These are phyloP conservation scores for Melinaea menophilus DNA, from an alignment of 2,888 invertebrate species.

Conservation along the genomic window DNA sequence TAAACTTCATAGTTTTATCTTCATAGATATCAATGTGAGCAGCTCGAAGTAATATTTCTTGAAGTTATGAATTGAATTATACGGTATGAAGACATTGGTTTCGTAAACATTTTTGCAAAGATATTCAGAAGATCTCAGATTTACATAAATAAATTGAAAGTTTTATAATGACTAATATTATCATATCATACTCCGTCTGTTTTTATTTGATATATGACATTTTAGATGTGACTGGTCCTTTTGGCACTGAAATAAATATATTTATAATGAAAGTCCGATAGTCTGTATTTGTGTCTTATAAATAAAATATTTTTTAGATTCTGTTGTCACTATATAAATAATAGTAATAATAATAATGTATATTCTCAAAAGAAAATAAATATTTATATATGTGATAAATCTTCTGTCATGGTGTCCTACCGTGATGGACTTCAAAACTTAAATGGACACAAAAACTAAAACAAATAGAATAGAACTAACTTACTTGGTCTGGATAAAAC, in stretches of 20 bases:
- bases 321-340: no score
- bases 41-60: not conserved
- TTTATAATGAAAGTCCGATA: not conserved
- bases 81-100: conserved; percentile 16
- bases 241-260: conserved; percentile 18
- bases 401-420: no score
- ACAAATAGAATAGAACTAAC: no score
- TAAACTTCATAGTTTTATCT: not conserved
- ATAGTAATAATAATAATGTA: no score
- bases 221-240: not conserved
- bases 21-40: not conserved
- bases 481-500: no score
- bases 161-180: conserved; percentile 33
- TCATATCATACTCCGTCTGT: conserved; percentile 21
- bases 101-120: conserved; percentile 13
- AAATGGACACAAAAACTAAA: no score
- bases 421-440: no score
- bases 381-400: no score
- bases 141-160: conserved; percentile 41
- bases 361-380: no score
- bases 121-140: conserved; percentile 31
- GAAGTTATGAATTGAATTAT: conserved; percentile 8
- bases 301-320: no score
- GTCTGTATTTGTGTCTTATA: no score
- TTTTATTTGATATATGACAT: conserved; percentile 4